Base-by-base conservation (phyloP, 2,113 vertebrate genomes). In the Scortum barcoo region DNA sequence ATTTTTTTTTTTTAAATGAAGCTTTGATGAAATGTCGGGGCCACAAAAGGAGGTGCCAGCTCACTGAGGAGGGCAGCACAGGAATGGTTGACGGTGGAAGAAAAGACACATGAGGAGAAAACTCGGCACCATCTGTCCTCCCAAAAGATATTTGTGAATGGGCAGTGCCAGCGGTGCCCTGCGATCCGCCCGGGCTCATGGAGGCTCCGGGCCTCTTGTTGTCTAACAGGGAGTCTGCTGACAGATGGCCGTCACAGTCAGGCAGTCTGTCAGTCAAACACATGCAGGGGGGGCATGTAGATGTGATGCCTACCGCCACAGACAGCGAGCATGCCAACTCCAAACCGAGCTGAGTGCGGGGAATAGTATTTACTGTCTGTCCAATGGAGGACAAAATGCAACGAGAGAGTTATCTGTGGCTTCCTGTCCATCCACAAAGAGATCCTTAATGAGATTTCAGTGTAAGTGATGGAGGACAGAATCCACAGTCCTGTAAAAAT, bases 191-290 rank as follows among this genome's bases (percentile, higher is more conserved):
- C 57, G 81, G 58, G 71, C 81, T 67, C 61, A 3, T 5, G 54
- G 63, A 85, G 72, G 24, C 71, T 68, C 50, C 22, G 16, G 24
- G 56, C 54, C 76, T 42, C 85, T 84, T 89, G 85, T 92, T 85
- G 86, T 85, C 86, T 81, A 84, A 78, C 84, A 78, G 75, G 76
- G 81, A 70, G 86, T 50, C 38, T 63, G 70, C 42, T 72, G 91
- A 92, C 94, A 95, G 94, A 95, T 95, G 94, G 93, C 74, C 42
- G 58, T 84, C 86, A 86, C 83, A 81, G 83, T 85, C 80, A 87
- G 80, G 61, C 74, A 80, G 82, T 81, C 80, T 85, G 89, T 89
- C 89, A 86, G 74, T 89, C 81, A 89, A 42, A 79, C 77, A 46
- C 83, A 82, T 44, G 82, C 83, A 68, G 69, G 42, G 67, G 79